A percentile compares a stretch with the other conserved stretches of the same genome.
Evolutionary conservation across 2,113 vertebrate species (phyloP).

Genomic region (Sylvilagus bachmani): DNA sequence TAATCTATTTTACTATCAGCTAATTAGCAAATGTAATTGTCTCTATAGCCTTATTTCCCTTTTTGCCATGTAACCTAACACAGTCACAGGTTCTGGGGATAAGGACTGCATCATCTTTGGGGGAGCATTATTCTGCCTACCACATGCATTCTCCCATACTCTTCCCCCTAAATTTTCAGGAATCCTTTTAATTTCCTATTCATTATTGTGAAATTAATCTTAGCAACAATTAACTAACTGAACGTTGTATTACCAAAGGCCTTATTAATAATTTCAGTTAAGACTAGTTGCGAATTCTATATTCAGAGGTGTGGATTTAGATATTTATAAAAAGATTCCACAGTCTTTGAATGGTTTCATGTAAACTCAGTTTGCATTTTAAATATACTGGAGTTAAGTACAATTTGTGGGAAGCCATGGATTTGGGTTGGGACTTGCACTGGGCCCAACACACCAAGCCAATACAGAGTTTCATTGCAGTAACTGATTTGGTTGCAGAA

Average conservation of each 20-base stretch:
- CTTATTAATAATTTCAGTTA: neutral
- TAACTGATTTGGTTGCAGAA: too few species aligned
- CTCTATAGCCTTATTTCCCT: neutral
- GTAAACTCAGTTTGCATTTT: slow-evolving; percentile 26
- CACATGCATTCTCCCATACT: neutral
- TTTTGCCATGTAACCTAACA: neutral
- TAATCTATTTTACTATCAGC: neutral
- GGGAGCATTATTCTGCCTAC: neutral
- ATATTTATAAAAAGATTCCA: neutral
- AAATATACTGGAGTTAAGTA: neutral
- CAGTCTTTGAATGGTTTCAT: neutral
- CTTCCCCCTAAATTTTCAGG: neutral
- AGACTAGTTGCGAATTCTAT: slow-evolving; percentile 15
- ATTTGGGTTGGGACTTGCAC: too few species aligned
- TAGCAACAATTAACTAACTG: neutral
- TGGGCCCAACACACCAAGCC: too few species aligned
- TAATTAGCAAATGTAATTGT: neutral
- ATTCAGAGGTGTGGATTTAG: slow-evolving; percentile 23
- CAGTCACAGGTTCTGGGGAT: neutral
- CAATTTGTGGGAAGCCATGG: too few species aligned
- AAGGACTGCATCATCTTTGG: neutral
- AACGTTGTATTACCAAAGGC: neutral
- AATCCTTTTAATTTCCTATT: neutral
- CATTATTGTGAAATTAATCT: neutral
- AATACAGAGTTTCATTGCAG: too few species aligned